Base-by-base conservation (phyloP, 2,113 vertebrate genomes). In the Microcebus lehilahytsara region DNA sequence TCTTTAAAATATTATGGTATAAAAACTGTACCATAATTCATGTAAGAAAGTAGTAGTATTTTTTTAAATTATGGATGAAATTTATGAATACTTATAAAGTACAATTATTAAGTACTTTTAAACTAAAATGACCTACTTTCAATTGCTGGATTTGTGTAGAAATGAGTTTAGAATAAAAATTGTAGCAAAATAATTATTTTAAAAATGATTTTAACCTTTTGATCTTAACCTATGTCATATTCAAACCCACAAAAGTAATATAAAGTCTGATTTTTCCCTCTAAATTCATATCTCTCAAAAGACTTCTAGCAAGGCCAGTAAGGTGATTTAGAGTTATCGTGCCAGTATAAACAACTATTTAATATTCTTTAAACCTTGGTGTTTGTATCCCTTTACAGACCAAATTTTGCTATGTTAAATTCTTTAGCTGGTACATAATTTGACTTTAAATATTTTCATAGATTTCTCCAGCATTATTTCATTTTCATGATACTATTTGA, bases 221-320 rank as follows among this genome's bases (percentile, higher is more conserved):
- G 64, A 60, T 89, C 5, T 85, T 72, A 95, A 86, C 12, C 91
- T 90, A 71, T 77, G 64, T 92, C 32, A 84, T 77, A 69, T 79
- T 85, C 72, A 95, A 77, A 30, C 25, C 32, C 56, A 64, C 32
- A 81, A 87, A 83, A 37, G 11, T 91, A 91, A 62, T 17, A 60
- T 42, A 86, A 64, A 64, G 25, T 30, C 13, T 85, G 0, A 3
- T 19, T 89, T 37, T 42, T 3, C 5, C 6, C 6, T 34, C 27
- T 53, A 49, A 89, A 93, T 96, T 96, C 74, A 89, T 25, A 42
- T 85, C 20, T 90, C 58, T 96, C 71, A 30, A 42, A 85, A 94
- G 42, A 85, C n/a, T 85, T 80, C 46, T 90, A 80, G 42, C 40
- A 83, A 95, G 53, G 11, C 42, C 30, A 79, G 22, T 12, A 80